Conservation (phyloP, 2,888 invertebrate genomes). For the Drosophila niveifrons region DNA sequence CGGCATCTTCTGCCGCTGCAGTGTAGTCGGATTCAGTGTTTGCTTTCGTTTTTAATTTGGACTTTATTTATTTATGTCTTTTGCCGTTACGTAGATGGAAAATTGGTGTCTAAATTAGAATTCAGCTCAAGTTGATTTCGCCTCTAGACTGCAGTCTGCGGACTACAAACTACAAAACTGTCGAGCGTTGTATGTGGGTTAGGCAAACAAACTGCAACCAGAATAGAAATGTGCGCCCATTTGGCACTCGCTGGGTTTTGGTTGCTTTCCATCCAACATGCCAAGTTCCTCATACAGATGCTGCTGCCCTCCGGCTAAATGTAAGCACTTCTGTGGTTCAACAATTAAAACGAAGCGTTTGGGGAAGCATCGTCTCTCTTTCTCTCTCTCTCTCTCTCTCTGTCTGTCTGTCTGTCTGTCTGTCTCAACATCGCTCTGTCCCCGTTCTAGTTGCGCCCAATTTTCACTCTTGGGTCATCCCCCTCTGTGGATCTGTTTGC, state of each 20-base stretch:
- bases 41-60: slow-evolving; percentile 65
- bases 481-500: slow-evolving; percentile 35
- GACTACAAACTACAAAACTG: slow-evolving; percentile 5
- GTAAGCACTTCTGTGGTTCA: slow-evolving; percentile 75
- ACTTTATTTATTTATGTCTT: slow-evolving; percentile 74
- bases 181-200: slow-evolving; percentile 49
- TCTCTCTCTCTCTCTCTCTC: neutral
- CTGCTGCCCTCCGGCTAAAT: slow-evolving; percentile 50
- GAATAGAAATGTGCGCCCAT: slow-evolving; percentile 45
- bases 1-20: neutral
- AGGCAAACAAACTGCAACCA: slow-evolving; percentile 58
- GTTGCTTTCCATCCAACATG: slow-evolving; percentile 16
- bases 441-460: neutral
- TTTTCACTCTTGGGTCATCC: slow-evolving; percentile 4
- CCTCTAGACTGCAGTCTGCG: slow-evolving; percentile 17
- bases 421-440: slow-evolving; percentile 5
- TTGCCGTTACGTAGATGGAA: slow-evolving; percentile 43
- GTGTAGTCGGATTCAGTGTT: slow-evolving; percentile 36
- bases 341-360: slow-evolving; percentile 71
- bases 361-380: slow-evolving; percentile 26
- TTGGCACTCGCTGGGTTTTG: slow-evolving; percentile 6
- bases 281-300: slow-evolving; percentile 35
- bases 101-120: slow-evolving; percentile 78
- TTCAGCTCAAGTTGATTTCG: slow-evolving; percentile 72
- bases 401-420: slow-evolving; percentile 3